Evolutionary conservation across 64 coral and sea anemone species (phyloP), one percentile per base, ranked within the genome.

Genomic region (Dendronephthya gigantea): DNA sequence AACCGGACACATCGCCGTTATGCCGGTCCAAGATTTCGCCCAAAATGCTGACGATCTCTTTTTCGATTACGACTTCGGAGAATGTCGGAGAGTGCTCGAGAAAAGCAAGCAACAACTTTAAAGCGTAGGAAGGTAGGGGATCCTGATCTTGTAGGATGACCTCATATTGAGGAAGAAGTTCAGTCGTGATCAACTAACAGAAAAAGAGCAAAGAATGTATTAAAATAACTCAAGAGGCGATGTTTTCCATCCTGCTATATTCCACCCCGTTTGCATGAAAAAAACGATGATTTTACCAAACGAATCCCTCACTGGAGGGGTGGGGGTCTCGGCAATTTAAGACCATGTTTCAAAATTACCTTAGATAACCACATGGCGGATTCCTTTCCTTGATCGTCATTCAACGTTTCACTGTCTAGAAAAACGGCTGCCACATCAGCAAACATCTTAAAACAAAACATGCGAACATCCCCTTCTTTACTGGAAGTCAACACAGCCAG

Each of bases 91-190:
- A 90, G 43, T 87, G 68, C 36, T 98, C 95, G 10, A 93, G 49
- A 29, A 98, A 91, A 8, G 95, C 91, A 0, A 90, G 81, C 3
- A 98, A 83, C 0, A 98, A 70, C 52, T 98, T 98, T 19, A 98
- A 87, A 9, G 89, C 95, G 83, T 98, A 98, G 4, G 95, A 89
- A 0, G 95, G 95, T 32, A 98, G 83, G 79, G 95, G 95, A 89
- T 98, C 91, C 47, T 98, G 95, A 45, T 98, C 95, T 93, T 98
- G 95, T 27, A 98, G 75, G 45, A 98, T 98, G 14, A 88, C 49
- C 65, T 93, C 83, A 83, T 98, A 98, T 32, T 93, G 92, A 5
- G 90, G 95, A 1, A 98, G 58, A 7, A 98, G 82, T 27, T 93
- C 83, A n/a, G 93, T 31, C 68, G 32, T 89, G 49, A 98, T 98